These are phyloP conservation scores for Chamaea fasciata DNA, from an alignment of 2,113 vertebrate species.

Conservation along the genomic window DNA sequence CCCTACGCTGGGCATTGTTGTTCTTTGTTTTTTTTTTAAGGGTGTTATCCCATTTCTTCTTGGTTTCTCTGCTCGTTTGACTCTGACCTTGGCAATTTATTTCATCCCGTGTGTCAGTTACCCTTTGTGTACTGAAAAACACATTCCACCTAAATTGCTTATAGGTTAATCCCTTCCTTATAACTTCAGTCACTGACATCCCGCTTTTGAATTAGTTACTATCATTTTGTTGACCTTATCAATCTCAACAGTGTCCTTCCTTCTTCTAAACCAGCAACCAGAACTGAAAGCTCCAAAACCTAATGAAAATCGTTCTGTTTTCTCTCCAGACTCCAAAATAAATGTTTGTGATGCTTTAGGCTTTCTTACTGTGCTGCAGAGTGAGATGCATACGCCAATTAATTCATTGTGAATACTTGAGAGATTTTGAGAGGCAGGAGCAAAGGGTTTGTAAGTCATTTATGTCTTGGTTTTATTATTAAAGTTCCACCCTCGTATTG, in stretches of 20 bases:
- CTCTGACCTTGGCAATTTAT: constrained; percentile 64
- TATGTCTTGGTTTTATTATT: not conserved
- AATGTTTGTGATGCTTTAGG: not conserved
- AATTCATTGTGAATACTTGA: not conserved
- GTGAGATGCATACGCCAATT: not conserved
- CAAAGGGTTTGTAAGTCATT: not conserved
- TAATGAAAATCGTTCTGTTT: not conserved
- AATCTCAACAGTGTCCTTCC: constrained; percentile 62
- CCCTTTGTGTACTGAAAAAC: constrained; percentile 23
- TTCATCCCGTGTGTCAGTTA: constrained; percentile 46
- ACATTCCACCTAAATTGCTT: constrained; percentile 63
- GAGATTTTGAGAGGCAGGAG: not conserved
- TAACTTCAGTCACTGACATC: constrained; percentile 60
- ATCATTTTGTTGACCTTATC: constrained; percentile 75
- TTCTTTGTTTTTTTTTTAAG: not conserved
- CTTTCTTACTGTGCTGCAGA: not conserved
- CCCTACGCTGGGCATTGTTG: not conserved
- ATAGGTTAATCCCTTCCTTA: constrained; percentile 62
- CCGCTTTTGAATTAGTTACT: constrained; percentile 71
- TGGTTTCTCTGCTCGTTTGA: not conserved
- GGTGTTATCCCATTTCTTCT: not conserved
- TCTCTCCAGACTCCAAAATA: not conserved
- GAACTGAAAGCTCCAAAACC: constrained; percentile 11
- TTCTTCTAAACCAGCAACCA: constrained; percentile 28
- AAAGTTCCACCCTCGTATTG: not conserved